Evolutionary conservation across 1,140 invertebrate species (phyloP), one percentile per base, ranked within the genome.

Genomic region (Colletes latitarsis): DNA sequence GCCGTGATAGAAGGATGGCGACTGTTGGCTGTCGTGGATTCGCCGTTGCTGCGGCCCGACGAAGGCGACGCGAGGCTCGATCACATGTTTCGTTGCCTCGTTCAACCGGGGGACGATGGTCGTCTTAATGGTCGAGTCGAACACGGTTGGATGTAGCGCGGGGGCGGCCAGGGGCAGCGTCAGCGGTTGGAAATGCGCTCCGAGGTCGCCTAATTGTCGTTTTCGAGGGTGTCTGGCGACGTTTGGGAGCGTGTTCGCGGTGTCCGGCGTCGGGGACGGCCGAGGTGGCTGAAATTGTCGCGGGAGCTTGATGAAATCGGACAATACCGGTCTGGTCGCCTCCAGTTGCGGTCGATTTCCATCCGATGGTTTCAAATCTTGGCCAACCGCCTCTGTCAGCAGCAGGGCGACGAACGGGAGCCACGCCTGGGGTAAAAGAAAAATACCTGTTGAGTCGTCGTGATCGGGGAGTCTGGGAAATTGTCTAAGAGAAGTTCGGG

Each of bases 321-420:
- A 21, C 63, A 70, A 53, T 43, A 68, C 43, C 43, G 69, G n/a
- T 19, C 30, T 66, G 46, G 3, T 19, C 55, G 69, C 10, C 53
- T 70, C 62, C 67, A 63, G 78, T 46, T 60, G 78, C 70, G 85
- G 81, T 81, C 80, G 66, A 78, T 84, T 83, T 62, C 79, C 72
- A 66, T 82, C 79, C 77, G 85, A 75, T 70, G 83, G 86, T 84
- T 76, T 84, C 67, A 83, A 81, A 66, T 90, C 88, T 82, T 88
- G 88, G 68, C 86, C 87, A 72, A 85, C 85, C 81, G 77, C 82
- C 80, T 74, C 89, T 80, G 77, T 81, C 79, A 87, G 78, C 64
- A 91, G 66, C 83, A 88, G 73, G 62, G 49, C 85, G 75, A 90
- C 63, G 80, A 89, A 84, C 83, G 81, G 66, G 83, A 91, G 76